These are phyloP conservation scores for Montipora sp. DNA, from an alignment of 64 coral and sea anemone species.

Conservation along the genomic window DNA sequence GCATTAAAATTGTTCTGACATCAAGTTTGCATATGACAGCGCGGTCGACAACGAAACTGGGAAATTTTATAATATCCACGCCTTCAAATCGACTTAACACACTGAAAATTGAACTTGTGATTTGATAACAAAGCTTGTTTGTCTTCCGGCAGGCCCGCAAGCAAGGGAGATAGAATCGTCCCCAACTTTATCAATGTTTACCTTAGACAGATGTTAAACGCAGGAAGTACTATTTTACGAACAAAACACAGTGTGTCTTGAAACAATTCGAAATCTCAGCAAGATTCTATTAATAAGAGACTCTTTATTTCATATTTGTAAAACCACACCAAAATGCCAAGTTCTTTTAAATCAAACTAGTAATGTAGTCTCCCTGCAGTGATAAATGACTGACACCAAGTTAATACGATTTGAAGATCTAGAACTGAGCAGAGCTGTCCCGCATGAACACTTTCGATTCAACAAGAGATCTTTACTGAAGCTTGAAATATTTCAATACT, in stretches of 20 bases:
- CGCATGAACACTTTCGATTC: background rate
- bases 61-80: background rate
- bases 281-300: slow-evolving; percentile 53
- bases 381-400: background rate
- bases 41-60: background rate
- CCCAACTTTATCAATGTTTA: slow-evolving; percentile 51
- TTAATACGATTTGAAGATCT: background rate
- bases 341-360: background rate
- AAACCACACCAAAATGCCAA: slow-evolving; percentile 18
- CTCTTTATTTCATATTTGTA: slow-evolving; percentile 39
- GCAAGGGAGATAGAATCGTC: slow-evolving; percentile 41
- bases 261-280: slow-evolving; percentile 56
- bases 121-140: slow-evolving; percentile 25
- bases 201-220: slow-evolving; percentile 38
- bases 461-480: background rate
- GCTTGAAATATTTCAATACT: slow-evolving; percentile 27
- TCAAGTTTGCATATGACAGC: background rate
- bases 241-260: slow-evolving; percentile 36
- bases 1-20: background rate
- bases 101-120: slow-evolving; percentile 26
- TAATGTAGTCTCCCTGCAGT: background rate
- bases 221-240: slow-evolving; percentile 42
- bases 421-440: background rate
- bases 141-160: slow-evolving; percentile 46
- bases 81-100: slow-evolving; percentile 27